Conservation (phyloP, 2,888 invertebrate genomes). For the Pyralis farinalis region DNA sequence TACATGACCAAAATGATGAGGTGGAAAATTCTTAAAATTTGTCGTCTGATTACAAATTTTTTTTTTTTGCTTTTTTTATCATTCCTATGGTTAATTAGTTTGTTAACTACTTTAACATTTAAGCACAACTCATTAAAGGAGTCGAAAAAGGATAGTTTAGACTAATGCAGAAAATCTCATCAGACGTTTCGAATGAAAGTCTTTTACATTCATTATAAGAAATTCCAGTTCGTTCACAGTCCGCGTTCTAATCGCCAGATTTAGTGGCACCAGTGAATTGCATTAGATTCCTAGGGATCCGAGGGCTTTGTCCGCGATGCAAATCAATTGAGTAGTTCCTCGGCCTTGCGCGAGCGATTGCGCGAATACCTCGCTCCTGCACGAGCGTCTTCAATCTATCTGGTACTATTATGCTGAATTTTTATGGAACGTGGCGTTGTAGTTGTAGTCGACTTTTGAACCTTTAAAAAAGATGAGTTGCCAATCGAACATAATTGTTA, state of each 20-base stretch:
- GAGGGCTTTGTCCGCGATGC: conserved; percentile 54
- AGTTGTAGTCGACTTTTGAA: too few species aligned
- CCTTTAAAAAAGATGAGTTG: too few species aligned
- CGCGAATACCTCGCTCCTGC: conserved; percentile 28
- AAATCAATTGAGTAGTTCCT: conserved; percentile 58
- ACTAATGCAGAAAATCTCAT: conserved; percentile 8
- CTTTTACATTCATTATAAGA: conserved; percentile 32
- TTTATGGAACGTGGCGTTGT: too few species aligned
- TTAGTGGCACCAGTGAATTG: conserved; percentile 53
- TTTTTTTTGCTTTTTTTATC: too few species aligned
- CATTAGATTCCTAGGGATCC: conserved; percentile 50
- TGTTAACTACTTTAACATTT: too few species aligned
- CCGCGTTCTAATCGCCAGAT: conserved; percentile 51
- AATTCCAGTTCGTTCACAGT: conserved; percentile 40
- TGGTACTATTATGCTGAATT: background rate
- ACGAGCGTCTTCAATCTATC: background rate
- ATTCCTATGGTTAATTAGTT: too few species aligned
- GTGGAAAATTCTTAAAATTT: too few species aligned
- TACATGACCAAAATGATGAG: too few species aligned
- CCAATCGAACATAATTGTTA: too few species aligned
- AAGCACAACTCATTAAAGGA: too few species aligned
- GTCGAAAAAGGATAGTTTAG: too few species aligned
- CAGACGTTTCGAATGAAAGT: conserved; percentile 13
- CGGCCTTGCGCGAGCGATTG: conserved; percentile 41
- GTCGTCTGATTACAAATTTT: too few species aligned